These are phyloP conservation scores for Calephelis nemesis DNA, from an alignment of 1,140 invertebrate genomes.

Conservation along the genomic window DNA sequence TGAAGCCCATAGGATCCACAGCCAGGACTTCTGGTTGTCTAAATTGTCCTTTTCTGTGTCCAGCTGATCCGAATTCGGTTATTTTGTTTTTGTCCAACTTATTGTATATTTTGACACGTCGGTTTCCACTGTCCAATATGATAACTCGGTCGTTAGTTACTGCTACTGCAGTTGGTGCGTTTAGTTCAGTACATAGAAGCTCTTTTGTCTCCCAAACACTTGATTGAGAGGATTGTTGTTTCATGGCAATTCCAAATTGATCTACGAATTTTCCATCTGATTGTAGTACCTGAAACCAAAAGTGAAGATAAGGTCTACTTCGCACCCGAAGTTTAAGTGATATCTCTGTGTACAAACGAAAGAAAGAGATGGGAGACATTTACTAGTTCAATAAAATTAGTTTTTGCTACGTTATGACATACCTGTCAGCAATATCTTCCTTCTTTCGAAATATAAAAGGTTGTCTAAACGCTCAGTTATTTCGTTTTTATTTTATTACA, in stretches of 20 bases:
- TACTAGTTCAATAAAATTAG: too few species aligned
- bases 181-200: slow-evolving; percentile 78
- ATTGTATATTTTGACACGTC: slow-evolving; percentile 82
- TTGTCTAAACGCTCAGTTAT: too few species aligned
- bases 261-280: slow-evolving; percentile 70
- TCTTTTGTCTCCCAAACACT: slow-evolving; percentile 57
- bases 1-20: slow-evolving; percentile 85
- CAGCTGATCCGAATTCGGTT: slow-evolving; percentile 81
- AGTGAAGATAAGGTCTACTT: neutral
- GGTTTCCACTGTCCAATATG: slow-evolving; percentile 84
- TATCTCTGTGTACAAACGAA: too few species aligned
- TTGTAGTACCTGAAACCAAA: slow-evolving; percentile 63
- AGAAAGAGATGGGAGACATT: too few species aligned
- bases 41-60: slow-evolving; percentile 82
- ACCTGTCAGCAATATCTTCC: too few species aligned
- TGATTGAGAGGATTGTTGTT: slow-evolving; percentile 41
- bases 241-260: slow-evolving; percentile 65
- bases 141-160: slow-evolving; percentile 78
- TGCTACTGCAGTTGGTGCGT: slow-evolving; percentile 85
- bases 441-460: too few species aligned
- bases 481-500: too few species aligned
- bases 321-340: too few species aligned
- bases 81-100: slow-evolving; percentile 75
- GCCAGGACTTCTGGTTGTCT: slow-evolving; percentile 84
- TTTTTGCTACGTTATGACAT: too few species aligned